Conservation (phyloP, 2,113 vertebrate species). For the Nothobranchius kuhntae region DNA sequence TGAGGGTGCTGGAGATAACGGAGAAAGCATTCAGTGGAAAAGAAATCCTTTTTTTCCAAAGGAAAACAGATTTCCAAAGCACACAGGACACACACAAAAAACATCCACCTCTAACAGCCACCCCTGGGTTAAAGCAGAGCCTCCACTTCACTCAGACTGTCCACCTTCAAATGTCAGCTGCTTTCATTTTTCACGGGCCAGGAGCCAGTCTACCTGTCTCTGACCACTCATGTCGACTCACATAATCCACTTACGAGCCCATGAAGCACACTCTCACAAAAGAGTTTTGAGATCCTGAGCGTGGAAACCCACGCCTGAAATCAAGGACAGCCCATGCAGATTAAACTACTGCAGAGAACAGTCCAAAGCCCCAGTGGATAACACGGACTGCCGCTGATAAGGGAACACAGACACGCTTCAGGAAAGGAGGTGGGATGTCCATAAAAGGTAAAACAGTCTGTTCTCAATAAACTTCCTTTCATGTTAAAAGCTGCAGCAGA, state of each 20-base stretch:
- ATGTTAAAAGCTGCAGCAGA: slow-evolving; percentile 16
- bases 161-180: slow-evolving; percentile 41
- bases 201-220: slow-evolving; percentile 28
- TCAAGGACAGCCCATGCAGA: slow-evolving; percentile 33
- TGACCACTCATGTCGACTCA: slow-evolving; percentile 20
- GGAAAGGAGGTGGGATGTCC: slow-evolving; percentile 21
- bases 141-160: slow-evolving; percentile 31
- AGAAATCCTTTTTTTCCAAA: slow-evolving; percentile 22
- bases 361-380: slow-evolving; percentile 25
- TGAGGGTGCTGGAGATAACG: slow-evolving; percentile 45
- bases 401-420: slow-evolving; percentile 23
- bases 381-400: slow-evolving; percentile 46
- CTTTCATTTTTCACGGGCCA: slow-evolving; percentile 47
- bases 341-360: slow-evolving; percentile 16
- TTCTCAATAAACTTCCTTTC: slow-evolving; percentile 35
- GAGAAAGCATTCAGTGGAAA: slow-evolving; percentile 36
- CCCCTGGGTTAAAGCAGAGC: slow-evolving; percentile 25
- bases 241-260: slow-evolving; percentile 45
- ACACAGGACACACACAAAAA: slow-evolving; percentile 39
- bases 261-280: slow-evolving; percentile 8
- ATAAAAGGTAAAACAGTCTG: slow-evolving; percentile 24
- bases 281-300: slow-evolving; percentile 23
- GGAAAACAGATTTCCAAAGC: slow-evolving; percentile 43
- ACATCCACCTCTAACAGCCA: slow-evolving; percentile 34
- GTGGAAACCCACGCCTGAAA: slow-evolving; percentile 11